Evolutionary conservation across 2,888 invertebrate species (phyloP).

Genomic region (Drosophila mulleri): DNA sequence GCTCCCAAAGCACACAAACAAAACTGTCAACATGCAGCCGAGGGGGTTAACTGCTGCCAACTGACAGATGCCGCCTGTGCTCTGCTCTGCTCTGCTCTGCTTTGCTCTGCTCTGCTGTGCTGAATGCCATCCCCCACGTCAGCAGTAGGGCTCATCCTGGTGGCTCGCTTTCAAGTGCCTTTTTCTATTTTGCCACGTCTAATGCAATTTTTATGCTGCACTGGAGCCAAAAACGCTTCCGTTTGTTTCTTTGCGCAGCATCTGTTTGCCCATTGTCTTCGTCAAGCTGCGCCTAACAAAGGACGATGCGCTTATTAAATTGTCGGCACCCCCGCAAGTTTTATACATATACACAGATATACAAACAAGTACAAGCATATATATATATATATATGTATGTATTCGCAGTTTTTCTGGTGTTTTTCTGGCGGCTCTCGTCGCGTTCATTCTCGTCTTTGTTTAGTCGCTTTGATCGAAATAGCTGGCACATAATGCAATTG

Average conservation of each 20-base stretch:
- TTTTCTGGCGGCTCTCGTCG: slow-evolving; percentile 32
- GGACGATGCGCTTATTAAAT: slow-evolving; percentile 68
- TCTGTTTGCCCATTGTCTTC: slow-evolving; percentile 54
- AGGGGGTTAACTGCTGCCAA: slow-evolving; percentile 12
- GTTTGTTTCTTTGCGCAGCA: slow-evolving; percentile 35
- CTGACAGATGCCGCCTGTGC: slow-evolving; percentile 19
- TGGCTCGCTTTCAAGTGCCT: slow-evolving; percentile 41
- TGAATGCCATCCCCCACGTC: not conserved
- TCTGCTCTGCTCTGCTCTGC: not conserved
- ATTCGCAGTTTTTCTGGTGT: not conserved
- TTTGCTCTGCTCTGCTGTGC: not conserved
- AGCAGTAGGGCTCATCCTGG: slow-evolving; percentile 16
- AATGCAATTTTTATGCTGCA: slow-evolving; percentile 80
- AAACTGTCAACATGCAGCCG: slow-evolving; percentile 60
- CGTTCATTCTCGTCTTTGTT: slow-evolving; percentile 45
- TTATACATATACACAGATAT: not conserved
- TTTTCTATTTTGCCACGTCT: slow-evolving; percentile 57
- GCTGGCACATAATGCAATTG: slow-evolving; percentile 65
- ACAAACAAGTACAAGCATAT: no score
- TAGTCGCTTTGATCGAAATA: slow-evolving; percentile 65
- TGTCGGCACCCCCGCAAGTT: slow-evolving; percentile 27
- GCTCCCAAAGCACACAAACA: slow-evolving; percentile 70
- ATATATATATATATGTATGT: not conserved
- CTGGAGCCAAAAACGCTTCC: slow-evolving; percentile 65
- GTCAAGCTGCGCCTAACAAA: slow-evolving; percentile 49